Conservation (phyloP, 2,888 invertebrate species). For the Lycocerus yunnanus region DNA sequence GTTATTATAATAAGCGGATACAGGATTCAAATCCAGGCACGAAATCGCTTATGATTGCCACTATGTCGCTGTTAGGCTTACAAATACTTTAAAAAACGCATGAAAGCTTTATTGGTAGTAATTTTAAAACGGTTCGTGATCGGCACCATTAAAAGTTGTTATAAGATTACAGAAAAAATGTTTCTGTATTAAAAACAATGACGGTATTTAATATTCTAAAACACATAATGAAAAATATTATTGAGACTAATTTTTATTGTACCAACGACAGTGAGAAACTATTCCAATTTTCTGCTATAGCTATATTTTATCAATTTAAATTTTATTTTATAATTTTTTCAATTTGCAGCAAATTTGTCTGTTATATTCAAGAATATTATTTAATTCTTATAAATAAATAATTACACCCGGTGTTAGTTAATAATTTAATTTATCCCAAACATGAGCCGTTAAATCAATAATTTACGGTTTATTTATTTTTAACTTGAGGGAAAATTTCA, state of each 20-base stretch:
- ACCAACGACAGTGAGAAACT: too few relatives aligned
- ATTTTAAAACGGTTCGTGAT: not conserved
- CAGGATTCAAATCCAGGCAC: not conserved
- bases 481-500: too few relatives aligned
- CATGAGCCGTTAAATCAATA: not conserved
- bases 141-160: not conserved
- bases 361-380: not conserved
- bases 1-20: not conserved
- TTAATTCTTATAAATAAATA: not conserved
- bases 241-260: not conserved
- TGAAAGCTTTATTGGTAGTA: not conserved
- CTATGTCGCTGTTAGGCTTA: not conserved
- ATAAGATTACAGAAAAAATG: not conserved
- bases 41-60: not conserved
- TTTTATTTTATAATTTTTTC: too few relatives aligned
- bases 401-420: too few relatives aligned
- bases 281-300: not conserved
- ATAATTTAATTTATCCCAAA: too few relatives aligned
- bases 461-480: too few relatives aligned
- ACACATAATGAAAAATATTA: not conserved
- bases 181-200: not conserved
- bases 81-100: not conserved
- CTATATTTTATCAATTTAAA: too few relatives aligned
- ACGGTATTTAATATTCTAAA: not conserved
- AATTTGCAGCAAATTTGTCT: not conserved